phyloP scores from a whole-genome alignment of 35 echinoderm and acorn worm genomes.

The Heliocidaris erythrogramma region DNA sequence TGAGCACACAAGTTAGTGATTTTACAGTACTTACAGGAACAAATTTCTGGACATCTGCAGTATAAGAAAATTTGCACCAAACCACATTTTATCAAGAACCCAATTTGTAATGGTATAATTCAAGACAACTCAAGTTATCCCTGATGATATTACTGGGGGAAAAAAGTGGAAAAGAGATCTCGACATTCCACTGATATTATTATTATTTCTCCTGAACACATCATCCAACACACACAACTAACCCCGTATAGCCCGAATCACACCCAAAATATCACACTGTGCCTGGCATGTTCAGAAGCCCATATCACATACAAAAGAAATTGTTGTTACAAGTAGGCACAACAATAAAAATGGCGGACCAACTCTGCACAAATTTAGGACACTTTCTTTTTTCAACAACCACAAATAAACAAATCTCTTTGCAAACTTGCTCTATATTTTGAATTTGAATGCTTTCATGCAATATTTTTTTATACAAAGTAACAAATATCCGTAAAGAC shows the following conservation, averaged over 20 bases:
- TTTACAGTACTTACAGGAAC: not conserved
- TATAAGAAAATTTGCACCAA: not conserved
- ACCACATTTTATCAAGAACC: not conserved
- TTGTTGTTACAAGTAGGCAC: not conserved
- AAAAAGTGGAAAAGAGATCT: not conserved
- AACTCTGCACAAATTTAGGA: not conserved
- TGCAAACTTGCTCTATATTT: no score
- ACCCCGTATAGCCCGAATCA: constrained; percentile 7
- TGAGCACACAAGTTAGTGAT: not conserved
- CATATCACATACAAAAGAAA: not conserved
- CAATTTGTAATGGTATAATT: not conserved
- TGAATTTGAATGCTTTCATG: not conserved
- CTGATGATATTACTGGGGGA: not conserved
- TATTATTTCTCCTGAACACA: not conserved
- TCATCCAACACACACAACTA: not conserved
- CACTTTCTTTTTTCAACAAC: no score
- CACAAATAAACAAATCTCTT: no score
- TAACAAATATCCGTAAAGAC: not conserved
- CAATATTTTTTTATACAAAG: not conserved
- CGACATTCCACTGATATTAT: not conserved
- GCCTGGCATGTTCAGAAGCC: not conserved
- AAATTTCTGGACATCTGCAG: not conserved
- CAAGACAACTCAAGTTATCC: not conserved
- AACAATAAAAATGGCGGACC: not conserved
- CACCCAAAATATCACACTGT: not conserved